Base-by-base conservation (phyloP, 2,888 invertebrate species). In the Augochlorella aurata region DNA sequence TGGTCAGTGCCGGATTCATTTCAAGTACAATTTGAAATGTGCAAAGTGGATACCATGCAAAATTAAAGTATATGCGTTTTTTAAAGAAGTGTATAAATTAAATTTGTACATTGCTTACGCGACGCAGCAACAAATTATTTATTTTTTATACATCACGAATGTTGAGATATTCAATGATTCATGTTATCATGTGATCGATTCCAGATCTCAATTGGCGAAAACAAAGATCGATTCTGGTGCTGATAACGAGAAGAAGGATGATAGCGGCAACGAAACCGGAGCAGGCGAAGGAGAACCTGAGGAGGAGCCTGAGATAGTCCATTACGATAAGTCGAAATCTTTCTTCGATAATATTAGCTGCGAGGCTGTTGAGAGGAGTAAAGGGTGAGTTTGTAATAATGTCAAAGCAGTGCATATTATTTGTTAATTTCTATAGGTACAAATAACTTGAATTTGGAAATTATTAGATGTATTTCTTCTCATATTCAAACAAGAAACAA, bases 311-410 rank as follows among this genome's bases (percentile, higher is more conserved):
- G 95, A 96, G 88, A 95, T 95, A 87, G 96, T 96, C 82, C 97
- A 96, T 92, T 99, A 99, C 93, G 98, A 99, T 94, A 99, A 99
- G 95, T 96, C 96, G 89, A 98, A 98, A 94, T 99, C 99, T 86
- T 99, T 99, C 96, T 99, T 99, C 94, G 99, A 99, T 94, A 98
- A 97, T 94, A 99, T 99, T 92, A 99, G 99, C 89, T 99, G 99
- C 94, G 99, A 99, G 94, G 98, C 99, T 83, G 97, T 98, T 58
- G 99, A 99, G 94, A 96, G 98, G 94, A 96, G 94, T 93, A 95
- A 96, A 94, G 95, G 96, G 95, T 95, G 90, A 92, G 94, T 89
- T 76, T 69, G 14, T 0, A 3, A 67, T 50, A 18, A 49, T 47
- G 45, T 24, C 3, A 24, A 58, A 24, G 58, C 21, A 54, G 10